Conservation (phyloP, 2,888 invertebrate species). For the Argynnis bischoffii region DNA sequence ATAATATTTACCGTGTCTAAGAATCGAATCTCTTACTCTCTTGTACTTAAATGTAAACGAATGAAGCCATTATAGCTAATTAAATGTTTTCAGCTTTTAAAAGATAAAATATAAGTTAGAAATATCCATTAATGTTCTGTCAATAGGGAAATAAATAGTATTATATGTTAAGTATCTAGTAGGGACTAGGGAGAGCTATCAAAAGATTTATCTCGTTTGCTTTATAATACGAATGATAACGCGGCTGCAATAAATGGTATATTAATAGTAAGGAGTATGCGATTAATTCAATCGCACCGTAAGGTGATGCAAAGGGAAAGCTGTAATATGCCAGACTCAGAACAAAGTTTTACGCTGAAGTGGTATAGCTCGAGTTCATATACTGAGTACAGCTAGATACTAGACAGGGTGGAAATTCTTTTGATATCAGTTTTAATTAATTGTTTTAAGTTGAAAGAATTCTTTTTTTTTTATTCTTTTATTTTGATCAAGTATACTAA, state of each 20-base stretch:
- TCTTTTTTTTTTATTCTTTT: no score
- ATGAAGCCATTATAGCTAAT: no score
- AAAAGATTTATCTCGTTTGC: constrained; percentile 3
- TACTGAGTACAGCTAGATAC: no score
- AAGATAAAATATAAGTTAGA: neutral
- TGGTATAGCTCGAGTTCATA: constrained; percentile 1
- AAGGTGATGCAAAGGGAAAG: constrained; percentile 21
- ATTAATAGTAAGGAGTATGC: constrained; percentile 21
- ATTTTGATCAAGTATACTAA: no score
- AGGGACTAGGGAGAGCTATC: constrained; percentile 1
- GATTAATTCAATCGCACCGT: constrained; percentile 30
- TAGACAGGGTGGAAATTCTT: neutral
- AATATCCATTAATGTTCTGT: neutral
- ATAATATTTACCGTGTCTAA: no score
- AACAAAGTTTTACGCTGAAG: constrained; percentile 13
- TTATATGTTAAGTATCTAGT: neutral
- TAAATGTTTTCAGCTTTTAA: no score
- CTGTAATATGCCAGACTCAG: constrained; percentile 12
- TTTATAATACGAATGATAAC: constrained; percentile 18
- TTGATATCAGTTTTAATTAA: neutral
- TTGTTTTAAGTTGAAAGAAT: no score
- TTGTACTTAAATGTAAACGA: no score
- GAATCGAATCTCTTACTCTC: no score
- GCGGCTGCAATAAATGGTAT: constrained; percentile 16
- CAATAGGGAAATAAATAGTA: neutral